Evolutionary conservation across 2,888 invertebrate genomes (phyloP).

Genomic region (Troides oblongomaculatus): DNA sequence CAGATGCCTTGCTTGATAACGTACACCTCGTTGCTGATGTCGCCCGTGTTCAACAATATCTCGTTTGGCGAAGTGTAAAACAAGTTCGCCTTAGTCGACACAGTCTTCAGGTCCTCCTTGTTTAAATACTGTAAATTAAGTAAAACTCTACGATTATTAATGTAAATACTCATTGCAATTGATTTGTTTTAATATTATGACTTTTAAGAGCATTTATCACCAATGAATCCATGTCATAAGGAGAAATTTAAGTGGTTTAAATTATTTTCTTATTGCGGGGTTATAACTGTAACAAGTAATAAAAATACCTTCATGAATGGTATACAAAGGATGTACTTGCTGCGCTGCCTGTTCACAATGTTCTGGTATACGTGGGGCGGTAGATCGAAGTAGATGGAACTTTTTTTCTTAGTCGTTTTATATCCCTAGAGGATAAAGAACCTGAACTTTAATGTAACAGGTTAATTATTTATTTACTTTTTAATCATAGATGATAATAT

Average conservation of each 20-base stretch:
- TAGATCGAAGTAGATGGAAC: slow-evolving; percentile 60
- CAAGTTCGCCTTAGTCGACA: slow-evolving; percentile 52
- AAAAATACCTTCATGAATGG: slow-evolving; percentile 60
- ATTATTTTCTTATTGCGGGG: too few species aligned
- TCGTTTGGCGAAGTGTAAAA: slow-evolving; percentile 67
- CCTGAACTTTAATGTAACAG: neutral
- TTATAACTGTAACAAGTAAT: neutral
- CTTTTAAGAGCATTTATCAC: too few species aligned
- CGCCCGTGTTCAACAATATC: slow-evolving; percentile 63
- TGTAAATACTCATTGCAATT: too few species aligned
- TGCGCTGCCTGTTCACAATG: slow-evolving; percentile 59
- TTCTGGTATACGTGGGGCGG: slow-evolving; percentile 65
- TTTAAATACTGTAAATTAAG: slow-evolving; percentile 45
- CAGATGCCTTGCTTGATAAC: slow-evolving; percentile 63
- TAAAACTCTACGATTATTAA: too few species aligned
- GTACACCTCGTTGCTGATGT: slow-evolving; percentile 64
- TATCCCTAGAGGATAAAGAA: neutral
- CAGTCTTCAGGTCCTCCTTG: slow-evolving; percentile 53
- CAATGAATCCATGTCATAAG: too few species aligned
- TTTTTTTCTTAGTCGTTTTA: slow-evolving; percentile 52
- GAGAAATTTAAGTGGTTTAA: too few species aligned
- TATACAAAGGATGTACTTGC: slow-evolving; percentile 57
- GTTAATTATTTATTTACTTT: too few species aligned
- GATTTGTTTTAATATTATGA: too few species aligned
- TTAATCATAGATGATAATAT: too few species aligned